A percentile compares a stretch with the other conserved stretches of the same genome.
Evolutionary conservation across 2,797 vertebrate genomes (phyloP).

Genomic region (Leptoclinus maculatus): DNA sequence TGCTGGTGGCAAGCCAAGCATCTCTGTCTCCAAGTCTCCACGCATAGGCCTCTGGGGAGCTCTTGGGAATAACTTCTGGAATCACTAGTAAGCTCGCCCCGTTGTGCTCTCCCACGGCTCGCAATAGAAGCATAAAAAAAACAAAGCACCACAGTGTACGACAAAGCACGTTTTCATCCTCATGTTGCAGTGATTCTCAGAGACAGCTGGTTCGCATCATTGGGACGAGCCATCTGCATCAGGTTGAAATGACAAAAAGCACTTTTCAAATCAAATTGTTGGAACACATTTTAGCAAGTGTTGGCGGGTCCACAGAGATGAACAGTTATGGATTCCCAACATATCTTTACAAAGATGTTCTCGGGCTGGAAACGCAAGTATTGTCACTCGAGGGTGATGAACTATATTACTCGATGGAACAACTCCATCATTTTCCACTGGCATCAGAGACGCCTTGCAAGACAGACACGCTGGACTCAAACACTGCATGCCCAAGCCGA

Average conservation of each 20-base stretch:
- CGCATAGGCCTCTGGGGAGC: constrained; percentile 57
- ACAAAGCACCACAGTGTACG: constrained; percentile 21
- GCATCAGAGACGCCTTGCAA: constrained; percentile 50
- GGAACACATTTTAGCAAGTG: constrained; percentile 5
- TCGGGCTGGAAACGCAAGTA: constrained; percentile 38
- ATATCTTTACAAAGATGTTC: constrained; percentile 29
- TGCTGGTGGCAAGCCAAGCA: constrained; percentile 62
- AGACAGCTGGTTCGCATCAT: constrained; percentile 45
- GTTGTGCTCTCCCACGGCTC: constrained; percentile 55
- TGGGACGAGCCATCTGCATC: constrained; percentile 26
- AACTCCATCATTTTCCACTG: constrained; percentile 72
- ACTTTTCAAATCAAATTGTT: constrained; percentile 20
- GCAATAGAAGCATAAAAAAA: constrained; percentile 50
- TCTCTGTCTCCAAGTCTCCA: constrained; percentile 49
- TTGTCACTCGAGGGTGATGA: constrained; percentile 30
- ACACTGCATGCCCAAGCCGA: constrained; percentile 54
- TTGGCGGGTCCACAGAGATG: background rate
- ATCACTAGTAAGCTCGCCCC: constrained; percentile 45
- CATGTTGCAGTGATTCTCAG: constrained; percentile 2
- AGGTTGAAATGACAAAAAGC: constrained; percentile 31
- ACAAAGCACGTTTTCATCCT: constrained; percentile 18
- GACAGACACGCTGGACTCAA: constrained; percentile 38
- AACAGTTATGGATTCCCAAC: constrained; percentile 4
- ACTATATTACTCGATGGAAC: constrained; percentile 61
- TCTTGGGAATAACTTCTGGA: constrained; percentile 55